Evolutionary conservation across 2,113 vertebrate genomes (phyloP), one percentile per base, ranked within the genome.

Genomic region (Syngnathus typhle): DNA sequence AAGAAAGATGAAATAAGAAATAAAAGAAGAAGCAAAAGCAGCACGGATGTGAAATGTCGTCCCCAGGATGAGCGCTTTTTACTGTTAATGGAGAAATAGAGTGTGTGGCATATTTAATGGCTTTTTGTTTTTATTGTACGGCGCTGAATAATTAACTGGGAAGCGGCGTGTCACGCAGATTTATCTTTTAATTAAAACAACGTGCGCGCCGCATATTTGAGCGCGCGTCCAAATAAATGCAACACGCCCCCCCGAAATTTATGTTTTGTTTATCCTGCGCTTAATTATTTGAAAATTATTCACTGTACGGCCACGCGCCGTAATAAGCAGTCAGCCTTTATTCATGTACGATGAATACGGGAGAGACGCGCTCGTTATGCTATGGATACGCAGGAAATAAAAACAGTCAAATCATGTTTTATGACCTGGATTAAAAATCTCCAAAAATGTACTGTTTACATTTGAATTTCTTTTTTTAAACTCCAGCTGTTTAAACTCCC

Each of bases 171-270:
- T 98, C 96, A 97, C 93, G 93, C 93, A 95, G 96, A 98, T 98
- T 98, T 98, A 98, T 98, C 96, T 96, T 98, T 98, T 98, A 98
- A 98, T 98, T 98, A 98, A 98, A 98, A 98, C 93, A 95, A 94
- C 93, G 94, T 95, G 94, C 94, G 96, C 97, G 94, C 93, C 94
- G 93, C 95, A 95, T 95, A 98, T 98, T 98, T 97, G 96, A 98
- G 95, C 96, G 94, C 94, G 96, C 93, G 95, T 96, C 96, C 94
- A 98, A 98, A 98, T 98, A 98, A 98, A 97, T 91, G 95, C 96
- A 96, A 96, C 55, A 55, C 52, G 5, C 47, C 19, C 16, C 23
- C 11, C 27, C 94, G 93, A 94, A 98, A 98, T 98, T 97, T 98
- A 98, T 98, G 96, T 95, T 93, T 98, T 98, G 96, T 98, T 98